Base-by-base conservation (phyloP, 2,113 vertebrate species). In the Cichladusa arquata region DNA sequence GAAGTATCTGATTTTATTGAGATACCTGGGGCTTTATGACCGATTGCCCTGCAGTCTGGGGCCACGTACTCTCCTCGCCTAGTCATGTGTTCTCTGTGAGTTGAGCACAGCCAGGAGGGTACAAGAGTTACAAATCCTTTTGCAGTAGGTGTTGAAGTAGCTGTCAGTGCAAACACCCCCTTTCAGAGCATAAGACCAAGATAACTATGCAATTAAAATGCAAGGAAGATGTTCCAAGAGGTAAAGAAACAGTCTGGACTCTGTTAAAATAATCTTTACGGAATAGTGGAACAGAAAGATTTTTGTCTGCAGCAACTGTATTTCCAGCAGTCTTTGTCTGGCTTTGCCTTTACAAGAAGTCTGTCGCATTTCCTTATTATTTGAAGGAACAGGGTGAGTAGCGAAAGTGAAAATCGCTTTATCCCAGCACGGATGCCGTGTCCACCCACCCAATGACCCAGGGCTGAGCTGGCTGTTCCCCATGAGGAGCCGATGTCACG, bases 331-430 rank as follows among this genome's bases (percentile, higher is more conserved):
- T 9, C 31, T 24, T 19, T 9, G 29, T 7, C 85, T 29, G 67
- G 40, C 74, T 69, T 82, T 5, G 79, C 67, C 71, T 86, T 95
- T 96, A 93, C 94, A 54, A 95, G 94, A 95, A 92, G 57, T 88
- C 64, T 5, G 79, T 22, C 80, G 86, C 56, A 20, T 95, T 97
- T 96, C 95, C 96, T 96, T 83, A 71, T 96, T 77, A 88, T 95
- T 97, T 97, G 94, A 93, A 86, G 96, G 95, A 97, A 97, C 82
- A 62, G 94, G 29, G 51, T 16, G 23, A 73, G 82, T 42, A 96
- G 86, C 76, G 96, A 97, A 97, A 97, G 95, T 81, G 96, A 97
- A 97, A 97, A 96, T 51, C 20, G 28, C 44, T 38, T 6, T 45
- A 92, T 96, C 72, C 95, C 94, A 12, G 79, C 22, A 11, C 70